Percentiles rank a stretch among this genome's conserved stretches.
Evolutionary conservation across 2,797 vertebrate species (phyloP).

Genomic region (Galago senegalensis): DNA sequence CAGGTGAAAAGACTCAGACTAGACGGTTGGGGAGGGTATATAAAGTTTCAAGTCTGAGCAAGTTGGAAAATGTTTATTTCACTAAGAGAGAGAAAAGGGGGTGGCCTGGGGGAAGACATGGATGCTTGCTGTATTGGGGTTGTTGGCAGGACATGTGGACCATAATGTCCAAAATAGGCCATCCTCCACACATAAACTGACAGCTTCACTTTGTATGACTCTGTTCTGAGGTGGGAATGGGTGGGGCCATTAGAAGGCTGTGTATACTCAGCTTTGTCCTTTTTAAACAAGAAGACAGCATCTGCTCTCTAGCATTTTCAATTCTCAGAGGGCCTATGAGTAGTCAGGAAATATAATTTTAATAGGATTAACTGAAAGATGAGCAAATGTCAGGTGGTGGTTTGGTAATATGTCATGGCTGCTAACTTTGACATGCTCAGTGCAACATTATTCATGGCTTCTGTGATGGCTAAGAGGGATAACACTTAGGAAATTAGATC

Average conservation of each 20-base stretch:
- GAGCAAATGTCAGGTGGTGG: conserved; percentile 63
- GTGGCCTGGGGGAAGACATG: not conserved
- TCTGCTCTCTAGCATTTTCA: conserved; percentile 44
- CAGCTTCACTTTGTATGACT: not conserved
- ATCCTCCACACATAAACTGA: not conserved
- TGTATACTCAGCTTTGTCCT: conserved; percentile 53
- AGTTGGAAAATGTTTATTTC: conserved; percentile 17
- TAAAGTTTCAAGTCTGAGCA: not conserved
- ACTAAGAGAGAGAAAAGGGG: not conserved
- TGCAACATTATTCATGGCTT: conserved; percentile 74
- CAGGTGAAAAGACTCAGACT: not conserved
- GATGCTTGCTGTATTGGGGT: not conserved
- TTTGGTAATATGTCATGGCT: conserved; percentile 69
- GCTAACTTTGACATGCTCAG: conserved; percentile 76
- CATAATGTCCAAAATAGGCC: not conserved
- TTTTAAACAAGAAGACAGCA: conserved; percentile 56
- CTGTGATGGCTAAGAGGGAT: conserved; percentile 64
- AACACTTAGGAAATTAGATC: conserved; percentile 79
- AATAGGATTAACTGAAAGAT: conserved; percentile 76
- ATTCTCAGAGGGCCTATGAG: conserved; percentile 58
- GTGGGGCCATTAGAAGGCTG: conserved; percentile 21
- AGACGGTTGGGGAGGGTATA: not conserved
- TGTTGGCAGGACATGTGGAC: not conserved
- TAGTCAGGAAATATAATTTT: conserved; percentile 60
- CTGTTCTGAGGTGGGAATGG: not conserved